A percentile compares a stretch with the other conserved stretches of the same genome.
Evolutionary conservation across 2,113 vertebrate genomes (phyloP).

Genomic region (Ciconia stormi): DNA sequence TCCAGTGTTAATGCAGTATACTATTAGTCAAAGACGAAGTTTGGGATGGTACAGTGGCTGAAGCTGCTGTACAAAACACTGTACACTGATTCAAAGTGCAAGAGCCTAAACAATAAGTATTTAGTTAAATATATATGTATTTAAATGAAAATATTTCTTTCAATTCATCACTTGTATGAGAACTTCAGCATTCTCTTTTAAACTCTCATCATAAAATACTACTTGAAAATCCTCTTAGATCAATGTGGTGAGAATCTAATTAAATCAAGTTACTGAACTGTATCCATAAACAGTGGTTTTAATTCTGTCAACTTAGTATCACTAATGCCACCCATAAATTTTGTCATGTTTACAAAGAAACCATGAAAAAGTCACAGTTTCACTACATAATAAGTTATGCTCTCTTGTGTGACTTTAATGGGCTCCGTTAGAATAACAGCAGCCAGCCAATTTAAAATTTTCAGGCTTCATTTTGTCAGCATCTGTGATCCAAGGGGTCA

Average conservation of each 20-base stretch:
- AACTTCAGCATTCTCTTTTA: background rate
- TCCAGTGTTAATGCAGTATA: background rate
- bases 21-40: background rate
- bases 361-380: constrained; percentile 56
- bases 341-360: constrained; percentile 54
- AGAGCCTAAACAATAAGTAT: background rate
- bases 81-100: background rate
- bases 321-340: constrained; percentile 61
- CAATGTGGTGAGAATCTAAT: constrained; percentile 49
- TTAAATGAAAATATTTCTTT: background rate
- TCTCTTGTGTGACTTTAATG: constrained; percentile 44
- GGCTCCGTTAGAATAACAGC: constrained; percentile 29
- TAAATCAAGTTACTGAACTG: constrained; percentile 64
- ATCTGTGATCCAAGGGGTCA: constrained; percentile 47
- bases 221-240: constrained; percentile 33
- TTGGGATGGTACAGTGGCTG: background rate
- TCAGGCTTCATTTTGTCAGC: constrained; percentile 45
- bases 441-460: constrained; percentile 48
- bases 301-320: constrained; percentile 64
- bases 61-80: background rate
- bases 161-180: background rate
- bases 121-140: background rate
- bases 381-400: constrained; percentile 20
- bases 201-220: background rate
- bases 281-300: constrained; percentile 53